Base-by-base conservation (phyloP, 2,888 invertebrate species). In the Spialia ferax region DNA sequence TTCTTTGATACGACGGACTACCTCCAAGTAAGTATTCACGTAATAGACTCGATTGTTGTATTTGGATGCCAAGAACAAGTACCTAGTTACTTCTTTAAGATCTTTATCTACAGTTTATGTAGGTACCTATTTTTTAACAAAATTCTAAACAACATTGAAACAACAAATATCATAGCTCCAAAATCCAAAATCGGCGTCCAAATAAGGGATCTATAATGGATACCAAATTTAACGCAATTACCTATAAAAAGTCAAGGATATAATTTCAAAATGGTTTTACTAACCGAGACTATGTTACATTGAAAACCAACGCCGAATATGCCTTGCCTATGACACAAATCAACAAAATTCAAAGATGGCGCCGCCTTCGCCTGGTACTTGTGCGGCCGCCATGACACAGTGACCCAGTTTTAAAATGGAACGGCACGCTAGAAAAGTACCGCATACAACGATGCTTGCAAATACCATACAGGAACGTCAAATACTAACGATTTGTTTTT, bases 321-420 rank as follows among this genome's bases (percentile, higher is more conserved):
- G 57, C 62, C 56, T 63, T 48, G 57, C 62, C 56, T 63, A 50
- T 63, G 55, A 55, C 77, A 82, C 84, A 84, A 87, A 89, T 88
- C 83, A 85, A 87, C 85, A 79, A 83, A 88, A 86, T 89, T 85
- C 85, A 88, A 92, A 91, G 89, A 91, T 90, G 92, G 89, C 88
- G 89, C 82, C 86, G 84, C 81, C 81, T 84, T 86, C 84, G 83
- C 81, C 77, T 83, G 83, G 84, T 87, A 86, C 85, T 88, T 86
- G 86, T 85, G 87, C 86, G 87, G 86, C 87, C 85, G 89, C 88
- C 88, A 84, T 88, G 93, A 92, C 93, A 93, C 82, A 83, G 84
- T 93, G 87, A 93, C 93, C 93, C 80, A 93, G 88, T 93, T 93
- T 89, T 84, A 87, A 93, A 92, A 93, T 91, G 92, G 91, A 92